Conservation (phyloP, 2,888 invertebrate species). For the Euclidia mi region DNA sequence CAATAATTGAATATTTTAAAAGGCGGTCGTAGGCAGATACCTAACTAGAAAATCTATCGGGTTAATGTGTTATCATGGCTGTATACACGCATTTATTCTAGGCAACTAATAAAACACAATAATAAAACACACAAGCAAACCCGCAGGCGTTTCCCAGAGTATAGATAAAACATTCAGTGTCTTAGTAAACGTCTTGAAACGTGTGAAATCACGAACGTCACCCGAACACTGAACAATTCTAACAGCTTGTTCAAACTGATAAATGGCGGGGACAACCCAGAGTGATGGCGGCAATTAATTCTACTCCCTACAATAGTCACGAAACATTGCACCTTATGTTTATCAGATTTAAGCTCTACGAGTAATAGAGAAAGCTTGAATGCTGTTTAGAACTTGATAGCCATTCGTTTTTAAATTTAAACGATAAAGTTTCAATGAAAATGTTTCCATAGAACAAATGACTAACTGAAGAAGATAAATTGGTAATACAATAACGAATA, state of each 20-base stretch:
- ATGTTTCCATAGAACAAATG: no score
- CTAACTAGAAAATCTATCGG: no score
- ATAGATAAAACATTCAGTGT: constrained; percentile 17
- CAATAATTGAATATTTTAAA: no score
- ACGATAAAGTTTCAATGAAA: no score
- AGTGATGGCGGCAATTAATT: constrained; percentile 75
- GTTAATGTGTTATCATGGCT: no score
- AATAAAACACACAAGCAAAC: no score
- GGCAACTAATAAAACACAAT: no score
- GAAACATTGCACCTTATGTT: constrained; percentile 60
- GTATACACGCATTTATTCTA: no score
- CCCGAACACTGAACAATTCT: constrained; percentile 63
- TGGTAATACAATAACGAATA: not conserved
- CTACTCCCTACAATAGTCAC: constrained; percentile 67
- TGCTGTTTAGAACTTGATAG: not conserved
- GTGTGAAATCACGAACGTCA: constrained; percentile 54
- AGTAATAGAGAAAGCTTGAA: constrained; percentile 14
- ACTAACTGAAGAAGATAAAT: no score
- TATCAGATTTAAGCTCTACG: constrained; percentile 43
- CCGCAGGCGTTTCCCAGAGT: no score
- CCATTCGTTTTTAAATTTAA: not conserved
- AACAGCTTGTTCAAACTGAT: constrained; percentile 72
- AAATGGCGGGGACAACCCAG: constrained; percentile 70
- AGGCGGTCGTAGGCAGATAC: no score
- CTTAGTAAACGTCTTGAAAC: constrained; percentile 40